phyloP scores from a whole-genome alignment of 2,797 vertebrate genomes.

The Avahi laniger region DNA sequence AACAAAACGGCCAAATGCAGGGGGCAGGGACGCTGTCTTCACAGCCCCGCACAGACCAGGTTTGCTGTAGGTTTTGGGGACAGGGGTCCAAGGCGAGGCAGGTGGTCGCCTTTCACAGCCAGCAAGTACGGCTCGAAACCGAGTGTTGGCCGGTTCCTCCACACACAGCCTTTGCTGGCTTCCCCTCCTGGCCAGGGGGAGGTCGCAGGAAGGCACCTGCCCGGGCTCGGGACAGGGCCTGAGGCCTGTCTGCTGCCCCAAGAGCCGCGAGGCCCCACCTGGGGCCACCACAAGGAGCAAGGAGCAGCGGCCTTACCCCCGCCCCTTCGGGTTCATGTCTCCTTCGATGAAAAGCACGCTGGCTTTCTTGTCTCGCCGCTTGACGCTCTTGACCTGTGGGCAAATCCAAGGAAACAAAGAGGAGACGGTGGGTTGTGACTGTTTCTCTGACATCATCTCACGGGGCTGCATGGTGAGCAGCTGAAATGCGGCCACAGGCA shows the following conservation, averaged over 20 bases:
- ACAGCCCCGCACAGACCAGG: rapidly evolving
- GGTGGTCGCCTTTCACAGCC: background rate
- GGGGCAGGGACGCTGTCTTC: background rate
- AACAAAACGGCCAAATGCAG: no score
- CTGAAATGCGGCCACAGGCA: background rate
- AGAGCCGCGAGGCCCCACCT: rapidly evolving
- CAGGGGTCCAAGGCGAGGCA: rapidly evolving
- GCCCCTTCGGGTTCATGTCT: slow-evolving; percentile 68
- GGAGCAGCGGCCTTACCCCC: slow-evolving; percentile 71
- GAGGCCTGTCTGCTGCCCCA: background rate
- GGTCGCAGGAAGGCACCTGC: background rate
- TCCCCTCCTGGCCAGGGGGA: no score
- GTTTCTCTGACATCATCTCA: background rate
- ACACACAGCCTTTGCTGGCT: background rate
- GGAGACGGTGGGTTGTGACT: rapidly evolving
- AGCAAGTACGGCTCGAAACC: background rate
- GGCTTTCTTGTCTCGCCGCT: slow-evolving; percentile 87
- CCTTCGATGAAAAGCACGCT: slow-evolving; percentile 91
- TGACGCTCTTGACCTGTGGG: slow-evolving; percentile 90
- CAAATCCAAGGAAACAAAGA: background rate
- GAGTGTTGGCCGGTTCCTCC: background rate
- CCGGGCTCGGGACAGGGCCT: rapidly evolving
- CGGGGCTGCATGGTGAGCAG: rapidly evolving
- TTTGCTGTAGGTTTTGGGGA: background rate
- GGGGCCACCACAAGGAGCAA: rapidly evolving